Evolutionary conservation across 2,797 vertebrate genomes (phyloP).

Genomic region (Rhyacichthys aspro): DNA sequence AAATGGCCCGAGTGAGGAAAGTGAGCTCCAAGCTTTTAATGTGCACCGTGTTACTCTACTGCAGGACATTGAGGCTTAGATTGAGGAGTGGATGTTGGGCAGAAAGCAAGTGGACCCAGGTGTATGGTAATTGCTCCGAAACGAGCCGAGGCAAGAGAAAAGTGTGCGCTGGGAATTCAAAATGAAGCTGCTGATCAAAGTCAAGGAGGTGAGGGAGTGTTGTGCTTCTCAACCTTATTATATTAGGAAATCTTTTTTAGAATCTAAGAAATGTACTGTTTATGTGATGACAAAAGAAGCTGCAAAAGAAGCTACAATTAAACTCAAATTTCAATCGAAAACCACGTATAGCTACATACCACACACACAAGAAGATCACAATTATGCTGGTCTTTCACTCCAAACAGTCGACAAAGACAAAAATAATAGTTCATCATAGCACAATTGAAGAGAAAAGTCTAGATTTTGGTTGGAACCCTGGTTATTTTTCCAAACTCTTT

Average conservation of each 20-base stretch:
- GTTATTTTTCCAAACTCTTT: not conserved
- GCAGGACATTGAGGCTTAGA: conserved; percentile 49
- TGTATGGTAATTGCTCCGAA: conserved; percentile 62
- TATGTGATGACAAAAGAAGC: not conserved
- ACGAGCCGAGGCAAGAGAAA: conserved; percentile 38
- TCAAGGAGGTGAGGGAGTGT: conserved; percentile 22
- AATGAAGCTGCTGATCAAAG: conserved; percentile 48
- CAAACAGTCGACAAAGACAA: too few species aligned
- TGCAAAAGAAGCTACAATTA: too few species aligned
- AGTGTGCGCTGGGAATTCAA: conserved; percentile 41
- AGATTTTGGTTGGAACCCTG: too few species aligned
- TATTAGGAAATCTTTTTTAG: not conserved
- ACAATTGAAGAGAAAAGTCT: too few species aligned
- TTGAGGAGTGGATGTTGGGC: conserved; percentile 51
- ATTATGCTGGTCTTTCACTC: too few species aligned
- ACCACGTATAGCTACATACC: too few species aligned
- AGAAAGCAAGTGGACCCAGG: conserved; percentile 62
- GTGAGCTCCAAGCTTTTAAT: conserved; percentile 55
- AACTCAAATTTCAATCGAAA: too few species aligned
- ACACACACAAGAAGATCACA: too few species aligned
- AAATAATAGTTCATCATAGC: too few species aligned
- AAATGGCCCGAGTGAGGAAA: conserved; percentile 67
- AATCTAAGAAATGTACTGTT: not conserved
- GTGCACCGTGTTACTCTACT: conserved; percentile 44
- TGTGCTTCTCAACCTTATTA: not conserved